phyloP scores from a whole-genome alignment of 2,888 invertebrate genomes.

The Brachyptera putata region DNA sequence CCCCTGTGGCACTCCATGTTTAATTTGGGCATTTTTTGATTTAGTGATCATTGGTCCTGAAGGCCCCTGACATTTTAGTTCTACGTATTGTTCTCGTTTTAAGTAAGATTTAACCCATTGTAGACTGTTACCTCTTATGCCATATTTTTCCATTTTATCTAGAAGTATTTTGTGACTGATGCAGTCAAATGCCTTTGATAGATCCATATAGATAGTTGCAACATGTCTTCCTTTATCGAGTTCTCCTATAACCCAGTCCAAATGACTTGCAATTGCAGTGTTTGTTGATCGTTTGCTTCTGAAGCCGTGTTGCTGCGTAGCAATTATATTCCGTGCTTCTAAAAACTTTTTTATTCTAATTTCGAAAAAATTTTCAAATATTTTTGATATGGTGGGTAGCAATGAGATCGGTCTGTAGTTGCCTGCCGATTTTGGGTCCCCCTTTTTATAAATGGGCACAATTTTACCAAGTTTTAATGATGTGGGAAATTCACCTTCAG shows the following conservation, averaged over 20 bases:
- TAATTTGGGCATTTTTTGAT: neutral
- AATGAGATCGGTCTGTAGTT: neutral
- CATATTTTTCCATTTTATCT: neutral
- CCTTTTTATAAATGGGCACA: neutral
- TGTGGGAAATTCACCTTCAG: neutral
- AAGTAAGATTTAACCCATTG: neutral
- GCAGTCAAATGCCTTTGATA: neutral
- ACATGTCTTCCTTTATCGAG: neutral
- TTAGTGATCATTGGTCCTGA: neutral
- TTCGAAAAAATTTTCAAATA: neutral
- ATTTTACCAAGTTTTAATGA: neutral
- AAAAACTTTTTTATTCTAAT: neutral
- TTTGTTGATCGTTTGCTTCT: neutral
- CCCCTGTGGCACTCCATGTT: neutral
- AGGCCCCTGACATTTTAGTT: neutral
- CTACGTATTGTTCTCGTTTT: neutral
- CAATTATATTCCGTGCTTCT: neutral
- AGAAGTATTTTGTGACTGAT: neutral
- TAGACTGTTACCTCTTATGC: neutral
- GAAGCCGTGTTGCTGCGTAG: neutral
- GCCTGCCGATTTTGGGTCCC: neutral
- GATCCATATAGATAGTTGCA: neutral
- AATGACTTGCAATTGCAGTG: neutral
- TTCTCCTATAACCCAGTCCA: neutral
- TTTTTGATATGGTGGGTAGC: neutral